These are phyloP conservation scores for Odontesthes bonariensis DNA, from an alignment of 2,113 vertebrate genomes.

Conservation along the genomic window DNA sequence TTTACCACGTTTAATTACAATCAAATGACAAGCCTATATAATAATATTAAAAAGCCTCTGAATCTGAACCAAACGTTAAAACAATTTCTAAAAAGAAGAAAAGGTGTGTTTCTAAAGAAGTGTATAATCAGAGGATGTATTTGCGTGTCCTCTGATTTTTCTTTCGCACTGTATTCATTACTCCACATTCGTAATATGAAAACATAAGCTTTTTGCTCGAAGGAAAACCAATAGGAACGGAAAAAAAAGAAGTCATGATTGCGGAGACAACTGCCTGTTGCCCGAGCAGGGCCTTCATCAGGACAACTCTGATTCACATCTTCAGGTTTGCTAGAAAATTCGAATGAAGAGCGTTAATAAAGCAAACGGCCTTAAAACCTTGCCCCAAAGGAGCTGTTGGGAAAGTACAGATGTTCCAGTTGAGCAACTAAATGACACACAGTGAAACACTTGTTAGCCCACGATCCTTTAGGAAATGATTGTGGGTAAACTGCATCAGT, in stretches of 20 bases:
- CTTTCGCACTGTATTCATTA: too few species aligned
- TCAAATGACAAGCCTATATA: too few species aligned
- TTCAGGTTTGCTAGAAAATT: constrained; percentile 18
- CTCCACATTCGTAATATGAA: too few species aligned
- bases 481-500: constrained; percentile 10
- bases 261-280: not conserved
- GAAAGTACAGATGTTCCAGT: constrained; percentile 23
- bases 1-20: too few species aligned
- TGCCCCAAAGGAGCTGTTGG: constrained; percentile 17
- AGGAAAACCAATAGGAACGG: not conserved
- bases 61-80: too few species aligned
- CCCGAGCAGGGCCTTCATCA: constrained; percentile 5
- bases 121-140: too few species aligned
- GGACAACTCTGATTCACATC: constrained; percentile 30
- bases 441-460: not conserved
- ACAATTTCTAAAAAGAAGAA: too few species aligned
- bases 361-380: constrained; percentile 26
- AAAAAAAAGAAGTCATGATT: not conserved
- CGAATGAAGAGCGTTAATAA: constrained; percentile 29
- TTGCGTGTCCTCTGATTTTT: too few species aligned
- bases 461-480: constrained; percentile 11
- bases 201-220: constrained; percentile 15
- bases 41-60: too few species aligned
- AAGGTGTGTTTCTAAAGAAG: too few species aligned
- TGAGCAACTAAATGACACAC: constrained; percentile 13